A percentile compares a stretch with the other conserved stretches of the same genome.
Evolutionary conservation across 2,888 invertebrate species (phyloP).

Genomic region (Odontocolon sp.): DNA sequence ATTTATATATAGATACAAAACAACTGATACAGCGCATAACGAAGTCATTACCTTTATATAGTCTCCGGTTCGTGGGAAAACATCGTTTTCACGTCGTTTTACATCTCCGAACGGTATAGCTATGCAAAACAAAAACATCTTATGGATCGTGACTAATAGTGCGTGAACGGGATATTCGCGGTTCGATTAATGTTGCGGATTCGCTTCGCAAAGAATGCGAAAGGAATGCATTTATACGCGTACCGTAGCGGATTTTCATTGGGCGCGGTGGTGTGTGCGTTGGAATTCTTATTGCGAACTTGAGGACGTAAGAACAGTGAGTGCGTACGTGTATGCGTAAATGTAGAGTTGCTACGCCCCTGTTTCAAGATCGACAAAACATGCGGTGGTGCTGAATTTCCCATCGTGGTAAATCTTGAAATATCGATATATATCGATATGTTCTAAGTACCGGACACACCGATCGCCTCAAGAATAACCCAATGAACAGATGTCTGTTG

Average conservation of each 20-base stretch:
- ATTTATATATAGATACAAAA: not conserved
- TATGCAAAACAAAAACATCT: not conserved
- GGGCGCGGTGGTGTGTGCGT: not conserved
- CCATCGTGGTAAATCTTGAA: not conserved
- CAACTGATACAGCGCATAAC: not conserved
- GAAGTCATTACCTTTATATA: not conserved
- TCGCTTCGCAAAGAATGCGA: not conserved
- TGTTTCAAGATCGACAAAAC: not conserved
- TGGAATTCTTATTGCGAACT: not conserved
- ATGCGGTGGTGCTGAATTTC: slow-evolving; percentile 17
- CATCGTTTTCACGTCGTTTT: slow-evolving; percentile 34
- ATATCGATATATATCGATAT: not conserved
- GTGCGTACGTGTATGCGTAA: not conserved
- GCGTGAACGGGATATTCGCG: slow-evolving; percentile 3
- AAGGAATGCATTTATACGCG: not conserved
- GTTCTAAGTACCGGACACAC: not conserved
- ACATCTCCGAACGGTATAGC: not conserved
- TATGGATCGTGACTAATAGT: slow-evolving; percentile 6
- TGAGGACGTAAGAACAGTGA: not conserved
- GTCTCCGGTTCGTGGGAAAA: slow-evolving; percentile 26
- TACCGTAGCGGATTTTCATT: not conserved
- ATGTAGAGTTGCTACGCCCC: not conserved
- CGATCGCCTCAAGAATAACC: not conserved
- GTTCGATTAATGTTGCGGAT: not conserved
- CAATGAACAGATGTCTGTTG: not conserved